Percentiles rank a stretch among this genome's conserved stretches.
These are phyloP conservation scores for Hapalemur alaotrensis DNA, from an alignment of 2,797 vertebrate species.

Conservation along the genomic window DNA sequence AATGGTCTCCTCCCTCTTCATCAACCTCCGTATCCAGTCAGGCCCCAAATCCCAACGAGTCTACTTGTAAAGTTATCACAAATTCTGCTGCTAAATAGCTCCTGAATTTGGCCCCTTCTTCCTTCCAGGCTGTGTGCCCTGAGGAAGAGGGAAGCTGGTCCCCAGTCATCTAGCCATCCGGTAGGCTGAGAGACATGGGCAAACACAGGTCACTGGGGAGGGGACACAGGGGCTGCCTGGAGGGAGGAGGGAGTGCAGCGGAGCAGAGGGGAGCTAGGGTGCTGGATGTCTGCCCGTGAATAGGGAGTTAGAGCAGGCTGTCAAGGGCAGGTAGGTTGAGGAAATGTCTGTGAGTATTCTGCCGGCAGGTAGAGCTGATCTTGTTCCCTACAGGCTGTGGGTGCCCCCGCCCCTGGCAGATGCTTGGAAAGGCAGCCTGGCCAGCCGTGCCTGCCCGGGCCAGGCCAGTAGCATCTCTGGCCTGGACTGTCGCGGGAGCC, in stretches of 20 bases:
- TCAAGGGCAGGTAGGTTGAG: not conserved
- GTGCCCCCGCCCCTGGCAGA: not conserved
- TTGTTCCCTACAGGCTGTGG: not conserved
- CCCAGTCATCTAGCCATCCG: not conserved
- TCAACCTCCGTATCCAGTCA: not conserved
- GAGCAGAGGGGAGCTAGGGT: not conserved
- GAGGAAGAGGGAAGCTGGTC: not conserved
- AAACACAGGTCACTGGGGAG: not conserved
- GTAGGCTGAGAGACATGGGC: not conserved
- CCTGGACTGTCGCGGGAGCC: not conserved
- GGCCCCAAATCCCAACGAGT: not conserved
- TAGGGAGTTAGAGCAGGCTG: not conserved
- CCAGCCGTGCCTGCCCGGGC: accelerated
- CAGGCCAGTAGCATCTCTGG: not conserved
- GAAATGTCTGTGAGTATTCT: not conserved
- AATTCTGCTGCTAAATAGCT: not conserved
- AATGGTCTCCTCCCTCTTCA: not conserved
- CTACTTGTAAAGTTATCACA: not conserved
- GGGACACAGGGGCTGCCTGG: not conserved
- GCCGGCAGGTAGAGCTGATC: not conserved
- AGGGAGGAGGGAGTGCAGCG: not conserved
- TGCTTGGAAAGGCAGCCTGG: not conserved
- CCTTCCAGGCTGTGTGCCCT: not conserved
- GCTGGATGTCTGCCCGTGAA: not conserved
- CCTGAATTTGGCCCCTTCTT: not conserved